Base-by-base conservation (phyloP, 1,140 invertebrate genomes). In the Psilanteris sp. region DNA sequence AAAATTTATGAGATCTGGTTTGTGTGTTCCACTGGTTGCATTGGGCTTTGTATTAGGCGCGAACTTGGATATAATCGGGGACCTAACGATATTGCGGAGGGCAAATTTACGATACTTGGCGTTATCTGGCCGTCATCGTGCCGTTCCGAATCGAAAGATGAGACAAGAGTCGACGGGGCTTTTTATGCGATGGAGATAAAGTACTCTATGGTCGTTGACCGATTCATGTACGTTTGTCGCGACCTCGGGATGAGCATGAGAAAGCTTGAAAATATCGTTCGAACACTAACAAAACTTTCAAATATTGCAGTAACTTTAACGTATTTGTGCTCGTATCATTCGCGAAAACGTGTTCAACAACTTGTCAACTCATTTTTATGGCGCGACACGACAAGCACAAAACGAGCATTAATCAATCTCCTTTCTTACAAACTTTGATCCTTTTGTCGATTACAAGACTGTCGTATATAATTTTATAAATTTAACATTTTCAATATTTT, bases 121-220 rank as follows among this genome's bases (percentile, higher is more conserved):
- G 64, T 57, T 75, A 74, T 74, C 61, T 46, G 55, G 41, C 13
- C 29, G 61, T 75, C 66, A 75, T 77, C 57, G 68, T 36, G 31
- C 18, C 43, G 15, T 68, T 34, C 34, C 46, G 52, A 31, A 57
- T 62, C 29, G 32, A 18, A 5, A 18, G 8, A 44, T 16, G 22
- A 62, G 46, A 54, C 54, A 52, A 10, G 48, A 31, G 48, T 20
- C 32, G 57, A 54, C 37, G 18, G 32, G 7, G 24, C 39, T 71
- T 70, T 71, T 48, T 70, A 64, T 57, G 34, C 32, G 34, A 64
- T 46, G 20, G 57, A 64, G 52, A 76, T 71, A 59, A 71, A 66
- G 61, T 46, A 26, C 37, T 37, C 18, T 18, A 39, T 41, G 43
- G 37, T 36, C 43, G 44, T 50, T 55, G 59, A 73, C 70, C 70